Percentiles rank a stretch among this genome's conserved stretches.
phyloP scores from a whole-genome alignment of 2,797 vertebrate species.

The Lithobates pipiens region DNA sequence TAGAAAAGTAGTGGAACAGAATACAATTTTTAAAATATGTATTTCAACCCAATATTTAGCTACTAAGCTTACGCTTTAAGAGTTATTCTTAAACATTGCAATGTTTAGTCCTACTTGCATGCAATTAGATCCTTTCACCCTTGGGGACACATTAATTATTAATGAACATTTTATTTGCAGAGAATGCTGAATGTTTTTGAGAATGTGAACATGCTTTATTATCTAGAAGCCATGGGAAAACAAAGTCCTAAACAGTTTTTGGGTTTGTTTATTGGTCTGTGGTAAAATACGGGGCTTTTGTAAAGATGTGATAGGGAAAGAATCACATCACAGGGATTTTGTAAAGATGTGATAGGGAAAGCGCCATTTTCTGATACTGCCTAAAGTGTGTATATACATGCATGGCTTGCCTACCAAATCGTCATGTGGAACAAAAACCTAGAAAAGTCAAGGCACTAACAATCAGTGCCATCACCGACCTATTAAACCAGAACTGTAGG shows the following conservation, averaged over 20 bases:
- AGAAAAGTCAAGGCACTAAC: too few species aligned
- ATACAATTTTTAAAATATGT: too few species aligned
- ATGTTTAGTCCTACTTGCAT: not conserved
- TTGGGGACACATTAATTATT: conserved; percentile 10
- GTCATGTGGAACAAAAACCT: too few species aligned
- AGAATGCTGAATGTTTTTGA: not conserved
- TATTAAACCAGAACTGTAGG: too few species aligned
- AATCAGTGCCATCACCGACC: too few species aligned
- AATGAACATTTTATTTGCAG: conserved; percentile 34
- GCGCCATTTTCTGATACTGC: not conserved
- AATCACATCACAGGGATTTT: not conserved
- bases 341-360: not conserved
- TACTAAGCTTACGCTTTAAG: not conserved
- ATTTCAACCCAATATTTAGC: too few species aligned
- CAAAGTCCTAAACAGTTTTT: not conserved
- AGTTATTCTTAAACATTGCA: not conserved
- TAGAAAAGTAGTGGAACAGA: too few species aligned
- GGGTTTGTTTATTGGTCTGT: not conserved
- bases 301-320: not conserved
- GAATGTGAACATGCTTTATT: not conserved
- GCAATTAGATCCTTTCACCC: conserved; percentile 20
- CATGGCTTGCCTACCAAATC: too few species aligned
- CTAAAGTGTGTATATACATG: too few species aligned
- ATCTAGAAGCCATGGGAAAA: not conserved
- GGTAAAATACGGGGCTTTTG: not conserved